These are phyloP conservation scores for Apaloderma vittatum DNA, from an alignment of 2,113 vertebrate species.

Conservation along the genomic window DNA sequence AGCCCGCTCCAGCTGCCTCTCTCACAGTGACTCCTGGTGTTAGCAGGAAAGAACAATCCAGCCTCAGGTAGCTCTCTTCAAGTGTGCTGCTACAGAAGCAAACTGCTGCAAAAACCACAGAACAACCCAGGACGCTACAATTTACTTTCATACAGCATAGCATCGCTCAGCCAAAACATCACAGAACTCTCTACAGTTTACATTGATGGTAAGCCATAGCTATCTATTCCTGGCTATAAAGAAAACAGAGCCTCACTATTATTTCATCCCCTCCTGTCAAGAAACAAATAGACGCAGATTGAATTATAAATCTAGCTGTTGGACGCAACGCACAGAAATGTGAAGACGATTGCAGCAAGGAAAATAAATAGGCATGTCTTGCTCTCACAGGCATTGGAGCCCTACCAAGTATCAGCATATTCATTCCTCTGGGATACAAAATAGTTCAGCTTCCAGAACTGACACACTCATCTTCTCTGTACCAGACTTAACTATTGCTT, in stretches of 20 bases:
- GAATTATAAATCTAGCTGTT: not conserved
- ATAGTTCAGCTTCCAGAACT: not conserved
- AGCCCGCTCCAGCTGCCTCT: not conserved
- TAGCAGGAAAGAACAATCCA: not conserved
- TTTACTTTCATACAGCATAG: not conserved
- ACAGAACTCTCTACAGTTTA: not conserved
- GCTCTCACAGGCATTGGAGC: not conserved
- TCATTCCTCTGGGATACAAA: conserved; percentile 4
- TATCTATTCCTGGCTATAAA: not conserved
- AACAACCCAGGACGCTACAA: not conserved
- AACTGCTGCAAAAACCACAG: not conserved
- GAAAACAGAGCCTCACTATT: not conserved
- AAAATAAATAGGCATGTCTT: not conserved
- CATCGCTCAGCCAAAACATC: not conserved
- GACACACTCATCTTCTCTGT: not conserved
- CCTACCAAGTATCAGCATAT: not conserved
- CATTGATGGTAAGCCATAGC: not conserved
- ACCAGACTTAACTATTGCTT: not conserved
- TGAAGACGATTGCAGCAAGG: not conserved
- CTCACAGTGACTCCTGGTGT: not conserved
- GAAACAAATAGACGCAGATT: not conserved
- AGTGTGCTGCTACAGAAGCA: not conserved
- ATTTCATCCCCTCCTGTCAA: not conserved
- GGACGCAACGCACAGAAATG: not conserved
- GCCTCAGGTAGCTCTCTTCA: not conserved